Percentiles rank a stretch among this genome's conserved stretches.
These are phyloP conservation scores for Alligator mississippiensis DNA, from an alignment of 2,113 vertebrate genomes.

Conservation along the genomic window DNA sequence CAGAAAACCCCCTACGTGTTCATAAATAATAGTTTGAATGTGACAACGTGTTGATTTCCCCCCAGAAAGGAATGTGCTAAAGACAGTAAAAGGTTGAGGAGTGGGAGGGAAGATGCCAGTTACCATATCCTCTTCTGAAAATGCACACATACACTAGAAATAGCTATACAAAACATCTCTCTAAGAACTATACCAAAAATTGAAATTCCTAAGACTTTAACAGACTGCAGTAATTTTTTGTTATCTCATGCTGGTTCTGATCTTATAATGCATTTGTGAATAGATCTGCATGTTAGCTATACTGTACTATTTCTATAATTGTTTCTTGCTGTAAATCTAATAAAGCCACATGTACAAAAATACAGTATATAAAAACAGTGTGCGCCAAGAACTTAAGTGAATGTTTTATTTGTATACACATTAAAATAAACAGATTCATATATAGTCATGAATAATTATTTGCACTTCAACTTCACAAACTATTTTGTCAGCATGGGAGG, in stretches of 20 bases:
- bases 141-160: background rate
- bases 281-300: background rate
- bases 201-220: background rate
- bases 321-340: background rate
- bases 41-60: background rate
- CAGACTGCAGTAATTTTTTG: background rate
- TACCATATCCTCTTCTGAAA: background rate
- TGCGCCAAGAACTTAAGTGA: background rate
- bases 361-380: background rate
- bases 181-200: background rate
- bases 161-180: background rate
- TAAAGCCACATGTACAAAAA: background rate
- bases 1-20: too few species aligned
- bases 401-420: background rate
- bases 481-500: background rate
- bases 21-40: too few species aligned
- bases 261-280: background rate
- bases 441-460: background rate
- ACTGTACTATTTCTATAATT: background rate
- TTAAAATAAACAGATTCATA: background rate
- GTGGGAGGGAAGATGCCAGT: background rate
- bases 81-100: background rate
- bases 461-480: background rate
- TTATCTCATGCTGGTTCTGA: accelerated
- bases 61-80: background rate